Evolutionary conservation across 1,140 invertebrate genomes (phyloP), one percentile per base, ranked within the genome.

Genomic region (Mya arenaria): DNA sequence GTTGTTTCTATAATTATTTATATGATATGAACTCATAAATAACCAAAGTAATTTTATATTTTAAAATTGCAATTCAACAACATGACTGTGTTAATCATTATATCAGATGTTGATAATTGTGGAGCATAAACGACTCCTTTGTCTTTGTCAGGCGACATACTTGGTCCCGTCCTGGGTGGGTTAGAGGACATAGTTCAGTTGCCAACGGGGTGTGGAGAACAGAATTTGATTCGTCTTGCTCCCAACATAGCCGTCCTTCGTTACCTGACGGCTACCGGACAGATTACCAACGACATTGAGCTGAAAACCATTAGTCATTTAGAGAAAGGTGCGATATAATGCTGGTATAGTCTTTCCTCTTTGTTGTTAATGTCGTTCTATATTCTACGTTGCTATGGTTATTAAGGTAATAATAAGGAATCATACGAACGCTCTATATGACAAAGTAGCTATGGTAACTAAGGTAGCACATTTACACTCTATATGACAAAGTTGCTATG

Each of bases 141-240:
- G 2, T n/a, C 6, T 84, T 25, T 63, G 63, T 1, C 74, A 89
- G 90, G 89, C 15, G 88, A 90, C 78, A 75, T 91, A 44, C 84
- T 92, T 81, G 91, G 91, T 17, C 85, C 87, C 28, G 75, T 88
- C 23, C 63, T 91, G 58, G 83, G 85, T 55, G 85, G 87, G 75
- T 66, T 91, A 1, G 87, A 88, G 4, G 94, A 95, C 84, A 92
- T 98, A 13, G 95, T 98, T 10, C 88, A 89, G 74, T 94, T 98
- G 93, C 97, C 98, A 1, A 96, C 95, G 62, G 97, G 97, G 0
- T 98, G 97, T 92, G 97, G 97, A 13, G 97, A 99, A 93, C 97
- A 99, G 92, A 98, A 98, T 87, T 97, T 99, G 96, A 93, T 98
- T 0, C 96, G 97, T 84, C 96, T 98, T 28, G 96, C 98, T n/a